Evolutionary conservation across 2,888 invertebrate genomes (phyloP).

Genomic region (Coecobrya sp.): DNA sequence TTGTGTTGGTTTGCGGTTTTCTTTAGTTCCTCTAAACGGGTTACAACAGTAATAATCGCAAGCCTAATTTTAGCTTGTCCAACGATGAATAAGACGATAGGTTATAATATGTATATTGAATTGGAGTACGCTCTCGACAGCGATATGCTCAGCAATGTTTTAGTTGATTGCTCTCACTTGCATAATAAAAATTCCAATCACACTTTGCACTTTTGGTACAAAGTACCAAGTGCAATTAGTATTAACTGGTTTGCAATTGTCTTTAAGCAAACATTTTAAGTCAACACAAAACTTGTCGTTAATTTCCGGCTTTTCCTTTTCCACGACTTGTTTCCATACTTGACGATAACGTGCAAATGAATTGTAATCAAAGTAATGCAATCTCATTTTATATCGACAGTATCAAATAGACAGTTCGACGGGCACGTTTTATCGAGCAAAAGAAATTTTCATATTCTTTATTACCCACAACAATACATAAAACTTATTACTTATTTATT

Average conservation of each 20-base stretch:
- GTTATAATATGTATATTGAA: too few species aligned
- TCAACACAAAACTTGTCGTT: neutral
- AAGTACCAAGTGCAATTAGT: too few species aligned
- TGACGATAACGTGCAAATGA: conserved; percentile 56
- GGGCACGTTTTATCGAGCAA: neutral
- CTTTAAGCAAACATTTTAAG: neutral
- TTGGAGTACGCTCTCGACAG: too few species aligned
- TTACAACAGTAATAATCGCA: neutral
- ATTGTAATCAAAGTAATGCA: conserved; percentile 53
- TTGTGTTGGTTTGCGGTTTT: conserved; percentile 71
- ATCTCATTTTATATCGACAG: conserved; percentile 61
- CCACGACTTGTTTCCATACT: neutral
- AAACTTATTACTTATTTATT: neutral
- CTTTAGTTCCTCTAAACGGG: conserved; percentile 46
- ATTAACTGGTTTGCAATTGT: too few species aligned
- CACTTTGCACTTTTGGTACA: too few species aligned
- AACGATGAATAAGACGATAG: neutral
- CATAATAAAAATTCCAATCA: too few species aligned
- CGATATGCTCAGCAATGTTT: too few species aligned
- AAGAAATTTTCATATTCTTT: neutral
- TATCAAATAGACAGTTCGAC: neutral
- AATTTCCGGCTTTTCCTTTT: neutral
- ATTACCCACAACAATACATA: neutral
- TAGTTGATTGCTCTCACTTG: too few species aligned
- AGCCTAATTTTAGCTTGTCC: neutral